phyloP scores from a whole-genome alignment of 2,888 invertebrate genomes.

The Coremacera marginata region DNA sequence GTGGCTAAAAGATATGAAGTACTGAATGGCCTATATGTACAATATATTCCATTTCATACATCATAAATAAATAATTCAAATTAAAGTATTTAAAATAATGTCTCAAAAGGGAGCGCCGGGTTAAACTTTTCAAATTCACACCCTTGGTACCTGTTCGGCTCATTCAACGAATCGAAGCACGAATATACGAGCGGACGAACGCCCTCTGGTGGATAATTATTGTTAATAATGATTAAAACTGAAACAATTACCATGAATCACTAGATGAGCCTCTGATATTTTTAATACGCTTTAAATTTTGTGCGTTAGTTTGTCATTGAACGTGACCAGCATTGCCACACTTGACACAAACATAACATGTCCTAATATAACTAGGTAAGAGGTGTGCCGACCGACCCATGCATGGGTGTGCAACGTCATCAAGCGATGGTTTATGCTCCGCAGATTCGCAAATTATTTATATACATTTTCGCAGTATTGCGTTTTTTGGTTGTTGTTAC shows the following conservation, averaged over 20 bases:
- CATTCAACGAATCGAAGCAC: not conserved
- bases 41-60: no score
- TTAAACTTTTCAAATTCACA: not conserved
- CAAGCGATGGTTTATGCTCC: conserved; percentile 16
- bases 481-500: conserved; percentile 1
- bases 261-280: not conserved
- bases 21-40: no score
- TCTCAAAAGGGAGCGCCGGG: not conserved
- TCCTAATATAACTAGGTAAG: not conserved
- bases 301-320: conserved; percentile 3
- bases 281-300: not conserved
- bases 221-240: conserved; percentile 29
- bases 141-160: conserved; percentile 11
- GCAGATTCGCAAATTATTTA: conserved; percentile 12
- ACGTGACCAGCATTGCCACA: conserved; percentile 21
- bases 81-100: not conserved
- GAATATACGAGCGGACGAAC: not conserved
- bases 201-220: conserved; percentile 31
- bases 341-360: conserved; percentile 16
- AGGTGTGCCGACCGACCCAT: not conserved
- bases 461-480: conserved; percentile 1
- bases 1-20: no score
- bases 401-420: not conserved
- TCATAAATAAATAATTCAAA: no score
- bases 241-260: conserved; percentile 31